Conservation (phyloP, 1,140 invertebrate species). For the Chelonus insularis region DNA sequence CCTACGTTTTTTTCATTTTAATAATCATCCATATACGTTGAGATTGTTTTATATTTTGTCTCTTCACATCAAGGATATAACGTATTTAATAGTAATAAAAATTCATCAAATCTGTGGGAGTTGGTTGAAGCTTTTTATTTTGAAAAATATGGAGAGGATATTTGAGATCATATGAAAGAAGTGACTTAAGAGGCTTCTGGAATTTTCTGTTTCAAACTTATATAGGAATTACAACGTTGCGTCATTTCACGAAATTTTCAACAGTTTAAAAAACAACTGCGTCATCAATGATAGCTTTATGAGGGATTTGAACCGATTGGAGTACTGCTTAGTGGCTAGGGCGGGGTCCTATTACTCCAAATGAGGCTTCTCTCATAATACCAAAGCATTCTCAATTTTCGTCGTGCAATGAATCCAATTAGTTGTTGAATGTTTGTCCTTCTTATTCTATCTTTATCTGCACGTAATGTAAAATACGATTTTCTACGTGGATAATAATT, state of each 20-base stretch:
- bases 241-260: not conserved
- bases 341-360: slow-evolving; percentile 14
- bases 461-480: not conserved
- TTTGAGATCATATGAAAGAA: no score
- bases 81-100: not conserved
- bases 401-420: slow-evolving; percentile 16
- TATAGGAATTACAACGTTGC: not conserved
- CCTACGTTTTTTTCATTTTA: slow-evolving; percentile 8
- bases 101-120: no score
- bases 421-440: not conserved
- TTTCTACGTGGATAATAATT: not conserved
- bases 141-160: not conserved
- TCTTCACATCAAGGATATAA: not conserved
- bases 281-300: not conserved
- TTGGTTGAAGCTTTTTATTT: no score
- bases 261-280: not conserved
- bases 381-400: not conserved
- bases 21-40: slow-evolving; percentile 6
- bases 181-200: not conserved
- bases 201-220: not conserved
- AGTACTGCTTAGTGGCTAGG: slow-evolving; percentile 1
- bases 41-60: not conserved
- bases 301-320: not conserved
- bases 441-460: not conserved
- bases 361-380: not conserved